Percentiles rank a stretch among this genome's conserved stretches.
These are phyloP conservation scores for Agrotis exclamationis DNA, from an alignment of 2,888 invertebrate genomes.

Conservation along the genomic window DNA sequence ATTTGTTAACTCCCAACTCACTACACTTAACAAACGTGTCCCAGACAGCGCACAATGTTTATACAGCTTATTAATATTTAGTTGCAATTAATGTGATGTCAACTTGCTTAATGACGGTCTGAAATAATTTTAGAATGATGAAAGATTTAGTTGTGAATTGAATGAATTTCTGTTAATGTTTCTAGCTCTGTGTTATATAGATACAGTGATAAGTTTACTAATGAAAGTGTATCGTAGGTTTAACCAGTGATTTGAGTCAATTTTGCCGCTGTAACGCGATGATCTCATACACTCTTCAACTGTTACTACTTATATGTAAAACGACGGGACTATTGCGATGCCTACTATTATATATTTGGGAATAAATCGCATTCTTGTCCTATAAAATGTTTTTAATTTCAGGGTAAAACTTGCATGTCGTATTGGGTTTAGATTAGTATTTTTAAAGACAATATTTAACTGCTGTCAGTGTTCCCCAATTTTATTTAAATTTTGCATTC, in stretches of 20 bases:
- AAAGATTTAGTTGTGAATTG: conserved; percentile 77
- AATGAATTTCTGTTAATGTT: conserved; percentile 77
- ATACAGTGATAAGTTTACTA: conserved; percentile 74
- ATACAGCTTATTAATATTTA: conserved; percentile 82
- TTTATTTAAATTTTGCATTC: not conserved
- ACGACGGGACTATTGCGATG: conserved; percentile 71
- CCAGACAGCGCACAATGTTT: conserved; percentile 69
- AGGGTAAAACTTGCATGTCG: conserved; percentile 63
- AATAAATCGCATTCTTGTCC: conserved; percentile 76
- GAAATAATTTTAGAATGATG: conserved; percentile 77
- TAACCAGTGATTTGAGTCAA: conserved; percentile 87
- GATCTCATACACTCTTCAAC: conserved; percentile 86
- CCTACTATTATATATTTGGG: conserved; percentile 68
- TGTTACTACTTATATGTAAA: conserved; percentile 79
- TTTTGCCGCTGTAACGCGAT: conserved; percentile 83
- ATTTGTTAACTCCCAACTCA: conserved; percentile 56
- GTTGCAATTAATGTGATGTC: conserved; percentile 86
- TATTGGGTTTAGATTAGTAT: conserved; percentile 47
- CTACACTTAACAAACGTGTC: conserved; percentile 39
- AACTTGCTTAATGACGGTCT: conserved; percentile 77
- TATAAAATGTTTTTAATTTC: conserved; percentile 75
- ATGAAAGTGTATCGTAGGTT: conserved; percentile 76
- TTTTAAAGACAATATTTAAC: conserved; percentile 46
- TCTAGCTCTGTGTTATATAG: conserved; percentile 74
- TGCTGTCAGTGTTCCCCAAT: conserved; percentile 53